Evolutionary conservation across 2,797 vertebrate genomes (phyloP), one percentile per base, ranked within the genome.

Genomic region (Threskiornis aethiopicus): DNA sequence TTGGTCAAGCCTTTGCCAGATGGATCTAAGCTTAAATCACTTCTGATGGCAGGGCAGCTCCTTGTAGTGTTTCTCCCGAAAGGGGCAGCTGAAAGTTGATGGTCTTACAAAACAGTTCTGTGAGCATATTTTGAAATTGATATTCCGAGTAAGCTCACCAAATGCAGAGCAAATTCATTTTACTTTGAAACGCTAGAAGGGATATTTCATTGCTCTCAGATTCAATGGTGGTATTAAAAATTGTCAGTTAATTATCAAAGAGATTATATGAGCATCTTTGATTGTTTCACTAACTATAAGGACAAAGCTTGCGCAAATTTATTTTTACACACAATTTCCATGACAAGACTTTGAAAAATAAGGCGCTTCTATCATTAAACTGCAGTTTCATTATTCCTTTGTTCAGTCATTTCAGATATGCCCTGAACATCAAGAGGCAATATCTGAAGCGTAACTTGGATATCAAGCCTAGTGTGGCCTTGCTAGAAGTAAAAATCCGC

Each of bases 321-420:
- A 96, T 96, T 97, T 98, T 97, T 92, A 87, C 33, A 61, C 78
- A 78, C 41, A 85, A 91, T 96, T 93, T 97, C 90, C 80, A 96
- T 94, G 82, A 94, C 72, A 92, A 96, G 86, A 54, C 67, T 90
- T 35, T 87, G 89, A 89, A 93, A 96, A 96, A 81, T 61, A 82
- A 92, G 35, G 1, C 29, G 1, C n/a, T 96, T 77, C 47, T 83
- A 8, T 61, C 42, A 78, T 83, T 90, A 94, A 77, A 77, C 73
- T 84, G n/a, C 58, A 78, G 49, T 90, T 92, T 93, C 54, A 6
- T 96, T 95, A 71, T 79, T 94, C 73, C 81, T 96, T 96, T 95
- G 35, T 95, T 97, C 87, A 49, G 6, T 47, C 51, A 59, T 95
- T 90, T 89, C 83, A 84, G 95, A 89, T 46, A 86, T 94, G 81